Conservation (phyloP, 2,113 vertebrate species). For the Ranitomeya variabilis region DNA sequence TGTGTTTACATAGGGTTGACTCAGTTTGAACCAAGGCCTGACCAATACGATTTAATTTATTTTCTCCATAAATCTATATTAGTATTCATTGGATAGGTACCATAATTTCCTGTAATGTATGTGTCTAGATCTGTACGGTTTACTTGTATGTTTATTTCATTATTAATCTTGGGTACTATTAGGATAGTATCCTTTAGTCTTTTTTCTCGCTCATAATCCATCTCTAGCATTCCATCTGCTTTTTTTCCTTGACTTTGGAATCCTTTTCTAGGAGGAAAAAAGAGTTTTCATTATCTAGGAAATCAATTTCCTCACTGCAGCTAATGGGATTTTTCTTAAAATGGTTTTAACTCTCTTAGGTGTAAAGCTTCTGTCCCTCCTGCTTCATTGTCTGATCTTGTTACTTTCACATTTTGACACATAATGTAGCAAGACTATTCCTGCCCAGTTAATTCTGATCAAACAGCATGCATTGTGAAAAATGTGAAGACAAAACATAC, state of each 20-base stretch:
- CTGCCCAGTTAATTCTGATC: conserved; percentile 43
- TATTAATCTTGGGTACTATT: neutral
- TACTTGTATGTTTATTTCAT: neutral
- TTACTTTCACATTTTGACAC: conserved; percentile 55
- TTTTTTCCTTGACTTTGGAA: conserved; percentile 36
- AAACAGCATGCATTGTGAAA: conserved; percentile 29
- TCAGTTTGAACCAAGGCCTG: neutral
- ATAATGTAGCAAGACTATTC: conserved; percentile 49
- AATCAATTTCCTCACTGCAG: conserved; percentile 54
- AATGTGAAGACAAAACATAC: conserved; percentile 14
- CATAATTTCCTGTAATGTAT: neutral
- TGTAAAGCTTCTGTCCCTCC: conserved; percentile 54
- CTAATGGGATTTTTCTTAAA: conserved; percentile 56
- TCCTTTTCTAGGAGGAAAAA: conserved; percentile 46
- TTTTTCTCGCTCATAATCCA: conserved; percentile 38
- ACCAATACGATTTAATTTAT: neutral
- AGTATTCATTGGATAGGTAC: neutral
- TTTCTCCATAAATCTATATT: neutral
- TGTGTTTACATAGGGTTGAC: neutral
- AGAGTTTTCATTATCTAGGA: conserved; percentile 56
- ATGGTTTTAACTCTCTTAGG: conserved; percentile 57
- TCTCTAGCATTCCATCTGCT: conserved; percentile 29
- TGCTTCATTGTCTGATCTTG: conserved; percentile 54
- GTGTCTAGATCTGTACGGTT: neutral
- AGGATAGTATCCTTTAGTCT: conserved; percentile 1